Conservation (phyloP, 2,888 invertebrate species). For the Cryptocephalus primarius region DNA sequence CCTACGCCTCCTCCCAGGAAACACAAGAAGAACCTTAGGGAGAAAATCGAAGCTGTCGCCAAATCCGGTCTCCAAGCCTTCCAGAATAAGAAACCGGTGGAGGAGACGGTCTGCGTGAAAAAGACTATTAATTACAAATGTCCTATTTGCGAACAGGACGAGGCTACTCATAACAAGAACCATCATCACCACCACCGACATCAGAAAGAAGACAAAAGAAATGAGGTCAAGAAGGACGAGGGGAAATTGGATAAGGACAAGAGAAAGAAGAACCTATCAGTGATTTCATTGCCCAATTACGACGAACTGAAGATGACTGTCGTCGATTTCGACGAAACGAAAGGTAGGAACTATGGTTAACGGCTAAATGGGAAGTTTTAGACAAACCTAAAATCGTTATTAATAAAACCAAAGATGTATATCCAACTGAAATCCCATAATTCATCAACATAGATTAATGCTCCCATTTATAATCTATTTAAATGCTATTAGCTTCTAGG, state of each 20-base stretch:
- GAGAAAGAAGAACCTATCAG: conserved; percentile 39
- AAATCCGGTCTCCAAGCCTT: conserved; percentile 30
- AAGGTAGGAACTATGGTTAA: conserved; percentile 7
- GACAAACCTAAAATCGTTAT: too few relatives aligned
- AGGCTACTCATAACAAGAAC: conserved; percentile 23
- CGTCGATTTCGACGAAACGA: conserved; percentile 25
- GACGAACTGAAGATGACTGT: conserved; percentile 37
- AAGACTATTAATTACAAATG: conserved; percentile 33
- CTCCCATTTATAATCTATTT: too few relatives aligned
- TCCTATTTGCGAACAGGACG: conserved; percentile 30
- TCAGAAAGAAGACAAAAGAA: conserved; percentile 6
- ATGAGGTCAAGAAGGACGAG: conserved; percentile 8
- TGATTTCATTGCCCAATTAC: conserved; percentile 44
- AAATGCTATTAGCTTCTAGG: too few relatives aligned
- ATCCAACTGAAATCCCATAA: too few relatives aligned
- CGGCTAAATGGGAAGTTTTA: too few relatives aligned
- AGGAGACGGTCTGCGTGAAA: conserved; percentile 32
- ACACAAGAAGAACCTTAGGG: conserved; percentile 28
- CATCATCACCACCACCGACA: conserved; percentile 22
- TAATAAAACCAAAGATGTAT: too few relatives aligned
- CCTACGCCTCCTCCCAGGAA: conserved; percentile 36
- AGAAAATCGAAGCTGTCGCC: conserved; percentile 32
- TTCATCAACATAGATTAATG: too few relatives aligned
- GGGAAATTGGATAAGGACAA: conserved; percentile 22
- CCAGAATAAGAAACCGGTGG: conserved; percentile 16